Evolutionary conservation across 1,140 invertebrate species (phyloP), one percentile per base, ranked within the genome.

Genomic region (Penaeus vannamei): DNA sequence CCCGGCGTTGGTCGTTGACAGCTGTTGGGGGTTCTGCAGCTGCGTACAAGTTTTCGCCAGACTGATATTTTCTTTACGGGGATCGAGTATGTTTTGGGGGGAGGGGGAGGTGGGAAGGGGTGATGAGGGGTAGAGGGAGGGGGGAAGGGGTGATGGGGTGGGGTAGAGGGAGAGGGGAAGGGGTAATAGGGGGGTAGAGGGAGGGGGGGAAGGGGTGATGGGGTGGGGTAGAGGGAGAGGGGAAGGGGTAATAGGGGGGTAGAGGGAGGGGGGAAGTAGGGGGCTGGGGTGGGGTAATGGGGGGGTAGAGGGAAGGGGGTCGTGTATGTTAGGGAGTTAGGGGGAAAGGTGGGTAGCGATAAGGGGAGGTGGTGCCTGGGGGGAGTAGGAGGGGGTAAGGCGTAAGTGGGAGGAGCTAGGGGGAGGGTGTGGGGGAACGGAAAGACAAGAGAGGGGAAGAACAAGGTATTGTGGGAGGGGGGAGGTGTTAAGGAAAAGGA

Each of bases 1-100:
- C 29, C 59, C 62, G 59, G 19, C n/a, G 36, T n/a, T 42, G 36
- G 53, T 46, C 42, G 81, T 22, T 85, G 82, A 89, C 87, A 85
- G 66, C 60, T 59, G 66, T 42, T 59, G 46, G 53, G 20, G 36
- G 22, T 23, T 60, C 46, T 53, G 53, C 53, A 53, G 53, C 53
- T 53, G 72, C 42, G 42, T 20, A 76, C 72, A 76, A 76, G 29
- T 36, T 36, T 76, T 76, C 42, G 29, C 72, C 42, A 32, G 72
- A 76, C 29, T 32, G 72, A 32, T 76, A 76, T 76, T 76, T 76
- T 32, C 42, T 76, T 36, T 76, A 36, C 72, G 29, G 72, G 72
- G 72, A 29, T 36, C 72, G 29, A 29, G 29, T n/a, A 53, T 53
- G 53, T 53, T 46, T 46, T 12, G 8, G 53, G 8, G 53, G 53